Conservation (phyloP, 2,797 vertebrate genomes). For the Vultur gryphus region DNA sequence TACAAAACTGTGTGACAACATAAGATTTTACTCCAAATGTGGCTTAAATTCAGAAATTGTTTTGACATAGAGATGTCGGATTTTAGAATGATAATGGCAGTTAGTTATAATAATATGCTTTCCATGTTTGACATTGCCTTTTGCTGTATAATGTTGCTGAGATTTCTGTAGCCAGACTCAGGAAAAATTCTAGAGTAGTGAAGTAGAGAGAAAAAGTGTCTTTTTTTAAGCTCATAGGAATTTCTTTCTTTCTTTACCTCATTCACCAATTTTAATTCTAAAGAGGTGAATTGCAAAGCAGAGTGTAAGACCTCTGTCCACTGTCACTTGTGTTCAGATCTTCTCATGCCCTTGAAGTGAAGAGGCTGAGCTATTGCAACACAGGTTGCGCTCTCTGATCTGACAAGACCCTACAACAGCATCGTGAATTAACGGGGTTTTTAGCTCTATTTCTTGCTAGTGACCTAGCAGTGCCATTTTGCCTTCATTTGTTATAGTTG, state of each 20-base stretch:
- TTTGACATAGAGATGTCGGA: background rate
- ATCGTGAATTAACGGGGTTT: background rate
- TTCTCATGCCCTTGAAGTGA: background rate
- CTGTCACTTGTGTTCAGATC: background rate
- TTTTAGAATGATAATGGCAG: background rate
- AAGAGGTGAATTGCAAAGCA: background rate
- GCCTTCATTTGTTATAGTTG: background rate
- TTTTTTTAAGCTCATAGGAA: background rate
- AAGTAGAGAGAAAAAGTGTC: background rate
- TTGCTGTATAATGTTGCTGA: background rate
- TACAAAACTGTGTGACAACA: background rate
- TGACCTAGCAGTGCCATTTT: background rate
- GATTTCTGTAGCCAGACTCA: background rate
- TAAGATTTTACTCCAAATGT: background rate
- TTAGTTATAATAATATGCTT: background rate
- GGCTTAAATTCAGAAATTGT: background rate
- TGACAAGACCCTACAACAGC: background rate
- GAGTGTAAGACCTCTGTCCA: background rate
- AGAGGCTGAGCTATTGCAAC: background rate
- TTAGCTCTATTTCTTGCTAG: background rate
- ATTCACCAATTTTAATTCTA: background rate
- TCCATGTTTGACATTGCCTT: background rate
- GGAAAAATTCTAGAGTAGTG: background rate
- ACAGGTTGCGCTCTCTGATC: background rate
- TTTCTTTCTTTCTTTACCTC: background rate